Conservation (phyloP, 92 coral and sea anemone genomes). For the Paragorgia papillata region DNA sequence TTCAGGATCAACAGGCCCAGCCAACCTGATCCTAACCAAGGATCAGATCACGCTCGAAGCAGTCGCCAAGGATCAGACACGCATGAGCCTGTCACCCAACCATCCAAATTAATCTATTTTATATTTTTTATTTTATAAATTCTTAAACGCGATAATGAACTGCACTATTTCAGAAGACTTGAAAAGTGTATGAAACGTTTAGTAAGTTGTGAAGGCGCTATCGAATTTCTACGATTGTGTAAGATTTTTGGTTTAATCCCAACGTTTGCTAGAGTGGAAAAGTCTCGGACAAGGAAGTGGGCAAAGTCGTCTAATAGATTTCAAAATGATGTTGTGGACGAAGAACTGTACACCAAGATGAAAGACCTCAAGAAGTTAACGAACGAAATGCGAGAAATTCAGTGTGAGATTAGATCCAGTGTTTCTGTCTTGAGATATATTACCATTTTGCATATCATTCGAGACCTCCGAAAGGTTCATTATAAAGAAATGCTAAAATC, state of each 20-base stretch:
- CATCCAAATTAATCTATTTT: too few species aligned
- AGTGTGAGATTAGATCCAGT: conserved; percentile 32
- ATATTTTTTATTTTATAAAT: too few species aligned
- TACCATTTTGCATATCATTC: conserved; percentile 29
- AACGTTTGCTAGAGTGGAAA: background rate
- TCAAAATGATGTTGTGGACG: conserved; percentile 14
- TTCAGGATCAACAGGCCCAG: too few species aligned
- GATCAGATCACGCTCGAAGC: too few species aligned
- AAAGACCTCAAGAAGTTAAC: conserved; percentile 5
- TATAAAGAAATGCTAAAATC: conserved; percentile 18
- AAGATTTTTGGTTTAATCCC: background rate
- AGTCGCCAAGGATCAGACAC: too few species aligned
- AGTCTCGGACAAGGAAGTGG: conserved; percentile 28
- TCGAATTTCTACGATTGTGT: conserved; percentile 12
- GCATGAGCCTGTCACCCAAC: too few species aligned
- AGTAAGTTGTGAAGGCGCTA: conserved; percentile 13
- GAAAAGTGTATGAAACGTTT: conserved; percentile 22
- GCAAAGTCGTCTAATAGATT: conserved; percentile 38
- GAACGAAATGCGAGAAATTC: conserved; percentile 31
- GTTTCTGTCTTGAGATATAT: conserved; percentile 35
- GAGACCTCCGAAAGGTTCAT: conserved; percentile 2
- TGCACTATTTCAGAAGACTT: conserved; percentile 25
- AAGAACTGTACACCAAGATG: conserved; percentile 29
- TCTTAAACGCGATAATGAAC: conserved; percentile 8
- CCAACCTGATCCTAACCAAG: too few species aligned